Percentiles rank a stretch among this genome's conserved stretches.
Evolutionary conservation across 2,888 invertebrate genomes (phyloP).

Genomic region (Chironomus riparius): DNA sequence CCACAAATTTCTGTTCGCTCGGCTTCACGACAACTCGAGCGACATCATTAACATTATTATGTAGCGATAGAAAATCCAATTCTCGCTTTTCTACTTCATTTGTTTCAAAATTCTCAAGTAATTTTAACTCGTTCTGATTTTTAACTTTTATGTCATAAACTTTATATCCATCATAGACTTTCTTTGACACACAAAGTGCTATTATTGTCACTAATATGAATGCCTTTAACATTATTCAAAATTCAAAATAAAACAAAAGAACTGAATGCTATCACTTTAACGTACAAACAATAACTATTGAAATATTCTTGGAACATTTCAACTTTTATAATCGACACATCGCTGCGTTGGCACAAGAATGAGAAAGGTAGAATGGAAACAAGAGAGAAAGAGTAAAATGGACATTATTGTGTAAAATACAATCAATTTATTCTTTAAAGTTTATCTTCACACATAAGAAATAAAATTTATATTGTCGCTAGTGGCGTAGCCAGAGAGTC

Average conservation of each 20-base stretch:
- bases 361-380: too few relatives aligned
- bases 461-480: background rate
- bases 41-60: slow-evolving; percentile 5
- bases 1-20: slow-evolving; percentile 29
- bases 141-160: slow-evolving; percentile 8
- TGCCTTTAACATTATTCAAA: background rate
- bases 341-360: too few relatives aligned
- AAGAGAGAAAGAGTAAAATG: too few relatives aligned
- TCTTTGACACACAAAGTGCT: background rate
- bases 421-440: too few relatives aligned
- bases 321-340: background rate
- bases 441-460: background rate
- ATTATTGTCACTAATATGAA: background rate
- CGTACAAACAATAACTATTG: background rate
- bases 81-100: background rate
- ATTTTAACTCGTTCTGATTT: background rate
- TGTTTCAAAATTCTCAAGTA: background rate
- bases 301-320: background rate
- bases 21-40: slow-evolving; percentile 31
- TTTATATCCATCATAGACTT: background rate
- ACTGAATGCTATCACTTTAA: too few relatives aligned
- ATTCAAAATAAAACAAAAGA: too few relatives aligned
- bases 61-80: slow-evolving; percentile 13
- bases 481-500: too few relatives aligned
- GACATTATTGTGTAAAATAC: too few relatives aligned